phyloP scores from a whole-genome alignment of 2,113 vertebrate species.

The Anolis carolinensis region DNA sequence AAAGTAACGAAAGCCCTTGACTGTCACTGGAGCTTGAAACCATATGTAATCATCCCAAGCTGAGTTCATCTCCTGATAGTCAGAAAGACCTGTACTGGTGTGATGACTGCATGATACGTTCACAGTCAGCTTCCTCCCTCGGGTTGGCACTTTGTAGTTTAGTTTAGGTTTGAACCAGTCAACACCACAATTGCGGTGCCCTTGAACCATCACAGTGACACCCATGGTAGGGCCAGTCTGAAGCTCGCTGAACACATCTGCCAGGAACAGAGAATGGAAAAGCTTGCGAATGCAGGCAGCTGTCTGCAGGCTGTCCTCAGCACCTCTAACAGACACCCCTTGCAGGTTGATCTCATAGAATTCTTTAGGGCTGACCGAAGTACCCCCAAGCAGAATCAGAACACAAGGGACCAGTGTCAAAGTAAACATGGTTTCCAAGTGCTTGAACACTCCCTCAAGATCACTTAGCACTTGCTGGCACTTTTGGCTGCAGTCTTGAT shows the following conservation, averaged over 20 bases:
- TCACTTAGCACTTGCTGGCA: constrained; percentile 84
- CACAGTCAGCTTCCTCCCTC: constrained; percentile 84
- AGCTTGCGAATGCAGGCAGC: constrained; percentile 86
- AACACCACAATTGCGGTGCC: constrained; percentile 88
- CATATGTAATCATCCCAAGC: constrained; percentile 87
- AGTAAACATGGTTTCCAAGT: constrained; percentile 87
- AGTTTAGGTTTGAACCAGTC: constrained; percentile 93
- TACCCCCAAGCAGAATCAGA: constrained; percentile 91
- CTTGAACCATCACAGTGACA: constrained; percentile 84
- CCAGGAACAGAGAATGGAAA: constrained; percentile 91
- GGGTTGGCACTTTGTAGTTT: constrained; percentile 85
- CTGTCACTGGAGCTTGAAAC: constrained; percentile 91
- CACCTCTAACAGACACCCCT: constrained; percentile 70
- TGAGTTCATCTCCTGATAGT: background rate
- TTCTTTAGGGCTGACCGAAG: constrained; percentile 85
- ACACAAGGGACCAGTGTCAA: constrained; percentile 88
- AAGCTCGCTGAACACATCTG: constrained; percentile 89
- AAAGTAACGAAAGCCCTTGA: constrained; percentile 87
- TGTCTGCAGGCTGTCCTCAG: constrained; percentile 78
- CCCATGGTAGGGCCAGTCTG: constrained; percentile 80
- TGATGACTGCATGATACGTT: constrained; percentile 78
- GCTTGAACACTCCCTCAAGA: constrained; percentile 85
- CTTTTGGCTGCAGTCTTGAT: constrained; percentile 72
- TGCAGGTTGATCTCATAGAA: constrained; percentile 94
- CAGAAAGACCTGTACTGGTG: background rate